Evolutionary conservation across 1,140 invertebrate species (phyloP).

Genomic region (Holcopasites calliopsidis): DNA sequence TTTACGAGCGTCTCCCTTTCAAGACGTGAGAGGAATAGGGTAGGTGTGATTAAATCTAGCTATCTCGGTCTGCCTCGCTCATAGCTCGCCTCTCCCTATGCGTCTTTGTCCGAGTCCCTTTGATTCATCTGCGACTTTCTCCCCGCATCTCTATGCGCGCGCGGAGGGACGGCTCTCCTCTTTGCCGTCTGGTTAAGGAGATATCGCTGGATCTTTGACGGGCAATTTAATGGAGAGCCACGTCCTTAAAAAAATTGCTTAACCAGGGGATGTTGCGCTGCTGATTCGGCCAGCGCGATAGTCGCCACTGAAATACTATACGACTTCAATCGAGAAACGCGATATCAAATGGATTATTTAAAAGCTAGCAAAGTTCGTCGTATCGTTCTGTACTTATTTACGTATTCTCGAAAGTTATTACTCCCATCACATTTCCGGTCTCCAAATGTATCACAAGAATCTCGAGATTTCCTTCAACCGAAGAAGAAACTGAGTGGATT

Average conservation of each 20-base stretch:
- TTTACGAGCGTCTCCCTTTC: slow-evolving; percentile 29
- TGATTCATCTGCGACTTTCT: slow-evolving; percentile 12
- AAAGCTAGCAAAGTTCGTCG: too few species aligned
- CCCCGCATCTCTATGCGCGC: too few species aligned
- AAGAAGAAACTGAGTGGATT: too few species aligned
- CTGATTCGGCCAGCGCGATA: background rate
- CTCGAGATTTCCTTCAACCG: background rate
- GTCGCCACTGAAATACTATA: background rate
- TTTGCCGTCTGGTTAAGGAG: slow-evolving; percentile 6
- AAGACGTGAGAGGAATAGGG: slow-evolving; percentile 54
- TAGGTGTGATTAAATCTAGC: slow-evolving; percentile 51
- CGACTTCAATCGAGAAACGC: too few species aligned
- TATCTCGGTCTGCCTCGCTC: slow-evolving; percentile 12
- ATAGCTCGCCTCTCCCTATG: slow-evolving; percentile 1
- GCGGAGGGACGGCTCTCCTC: background rate
- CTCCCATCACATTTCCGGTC: too few species aligned
- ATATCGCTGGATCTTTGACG: slow-evolving; percentile 29
- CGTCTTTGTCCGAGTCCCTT: slow-evolving; percentile 26
- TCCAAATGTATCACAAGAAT: too few species aligned
- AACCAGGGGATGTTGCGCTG: background rate
- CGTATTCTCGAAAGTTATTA: too few species aligned
- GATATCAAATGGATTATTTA: too few species aligned
- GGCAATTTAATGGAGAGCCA: slow-evolving; percentile 17
- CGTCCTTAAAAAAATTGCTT: slow-evolving; percentile 10
- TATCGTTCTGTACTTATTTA: too few species aligned